A percentile compares a stretch with the other conserved stretches of the same genome.
These are phyloP conservation scores for Myodes glareolus DNA, from an alignment of 2,113 vertebrate species.

Conservation along the genomic window DNA sequence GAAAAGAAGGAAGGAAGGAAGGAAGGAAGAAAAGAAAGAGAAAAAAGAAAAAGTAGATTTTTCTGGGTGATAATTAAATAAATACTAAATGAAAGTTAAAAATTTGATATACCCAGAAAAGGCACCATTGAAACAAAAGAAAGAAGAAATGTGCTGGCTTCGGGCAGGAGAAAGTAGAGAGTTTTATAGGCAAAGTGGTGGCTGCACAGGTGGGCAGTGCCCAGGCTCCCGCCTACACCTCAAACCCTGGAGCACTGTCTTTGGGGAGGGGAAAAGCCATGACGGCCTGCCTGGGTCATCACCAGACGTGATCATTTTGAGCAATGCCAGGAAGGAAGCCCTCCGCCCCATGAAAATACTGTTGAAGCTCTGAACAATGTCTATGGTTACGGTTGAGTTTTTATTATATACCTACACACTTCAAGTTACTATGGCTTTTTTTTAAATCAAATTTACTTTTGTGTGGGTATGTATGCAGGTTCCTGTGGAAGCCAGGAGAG, in stretches of 20 bases:
- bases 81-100: slow-evolving; percentile 20
- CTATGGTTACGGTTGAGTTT: background rate
- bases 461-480: background rate
- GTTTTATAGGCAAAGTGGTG: background rate
- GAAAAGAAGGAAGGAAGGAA: too few relatives aligned
- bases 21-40: too few relatives aligned
- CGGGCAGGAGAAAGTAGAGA: background rate
- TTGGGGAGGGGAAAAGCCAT: background rate
- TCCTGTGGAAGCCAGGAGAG: background rate
- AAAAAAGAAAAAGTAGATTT: too few relatives aligned
- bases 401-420: background rate
- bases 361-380: background rate
- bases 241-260: background rate
- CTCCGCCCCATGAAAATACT: background rate
- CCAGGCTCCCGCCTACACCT: rapidly evolving
- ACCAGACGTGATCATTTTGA: background rate
- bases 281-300: background rate
- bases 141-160: background rate
- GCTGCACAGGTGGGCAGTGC: rapidly evolving
- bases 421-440: background rate
- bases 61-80: slow-evolving; percentile 54
- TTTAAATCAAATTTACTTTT: background rate
- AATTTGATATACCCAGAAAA: slow-evolving; percentile 62
- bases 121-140: background rate
- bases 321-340: background rate